Conservation (phyloP, 2,113 vertebrate species). For the Marmota monax region DNA sequence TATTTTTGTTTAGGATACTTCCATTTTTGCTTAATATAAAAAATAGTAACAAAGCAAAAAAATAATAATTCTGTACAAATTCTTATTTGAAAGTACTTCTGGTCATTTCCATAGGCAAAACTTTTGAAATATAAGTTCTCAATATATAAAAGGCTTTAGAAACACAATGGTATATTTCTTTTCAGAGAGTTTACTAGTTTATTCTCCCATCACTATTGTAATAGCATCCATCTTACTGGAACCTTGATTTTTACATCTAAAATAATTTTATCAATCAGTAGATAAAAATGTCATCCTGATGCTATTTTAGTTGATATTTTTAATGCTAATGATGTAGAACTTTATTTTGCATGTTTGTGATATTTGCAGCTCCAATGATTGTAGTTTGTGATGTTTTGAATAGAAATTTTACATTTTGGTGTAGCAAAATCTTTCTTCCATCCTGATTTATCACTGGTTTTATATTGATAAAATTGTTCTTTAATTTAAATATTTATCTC, state of each 20-base stretch:
- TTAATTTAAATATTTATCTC: slow-evolving; percentile 1
- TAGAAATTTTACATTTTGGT: slow-evolving; percentile 50
- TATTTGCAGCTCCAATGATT: background rate
- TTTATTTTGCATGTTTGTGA: background rate
- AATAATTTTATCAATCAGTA: slow-evolving; percentile 12
- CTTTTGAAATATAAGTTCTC: background rate
- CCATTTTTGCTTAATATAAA: too few species aligned
- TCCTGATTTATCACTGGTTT: background rate
- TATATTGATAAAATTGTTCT: slow-evolving; percentile 16
- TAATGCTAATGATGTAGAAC: background rate
- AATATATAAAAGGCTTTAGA: slow-evolving; percentile 29
- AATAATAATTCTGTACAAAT: background rate
- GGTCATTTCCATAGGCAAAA: background rate
- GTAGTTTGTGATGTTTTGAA: background rate
- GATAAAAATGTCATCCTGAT: background rate
- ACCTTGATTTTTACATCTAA: background rate
- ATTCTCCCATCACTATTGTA: background rate
- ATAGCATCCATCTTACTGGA: background rate
- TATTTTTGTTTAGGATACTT: too few species aligned
- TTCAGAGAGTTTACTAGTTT: slow-evolving; percentile 4
- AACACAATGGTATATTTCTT: background rate
- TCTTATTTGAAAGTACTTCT: slow-evolving; percentile 40
- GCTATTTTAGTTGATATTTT: slow-evolving; percentile 32
- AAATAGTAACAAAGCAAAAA: too few species aligned
- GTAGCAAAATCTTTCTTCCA: slow-evolving; percentile 11